Evolutionary conservation across 2,113 vertebrate species (phyloP).

Genomic region (Pavo muticus): DNA sequence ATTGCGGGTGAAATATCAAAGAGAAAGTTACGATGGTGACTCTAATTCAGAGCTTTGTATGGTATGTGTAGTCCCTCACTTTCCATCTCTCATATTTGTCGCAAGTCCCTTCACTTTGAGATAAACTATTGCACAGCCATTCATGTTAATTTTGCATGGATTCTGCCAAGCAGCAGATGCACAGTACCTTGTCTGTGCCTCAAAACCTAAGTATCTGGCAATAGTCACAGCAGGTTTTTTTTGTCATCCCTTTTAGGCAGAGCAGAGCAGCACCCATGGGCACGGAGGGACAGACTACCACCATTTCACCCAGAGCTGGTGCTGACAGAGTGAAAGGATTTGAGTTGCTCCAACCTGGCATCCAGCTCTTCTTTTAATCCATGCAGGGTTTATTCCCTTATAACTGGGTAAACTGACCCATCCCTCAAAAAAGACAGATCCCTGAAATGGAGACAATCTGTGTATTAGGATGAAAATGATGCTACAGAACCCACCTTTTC

Average conservation of each 20-base stretch:
- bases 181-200: background rate
- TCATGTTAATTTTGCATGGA: no score
- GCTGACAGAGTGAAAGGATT: background rate
- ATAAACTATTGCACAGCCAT: background rate
- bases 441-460: background rate
- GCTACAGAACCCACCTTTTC: background rate
- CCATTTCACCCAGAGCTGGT: background rate
- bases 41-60: background rate
- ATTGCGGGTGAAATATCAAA: background rate
- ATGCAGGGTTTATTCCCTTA: background rate
- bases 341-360: background rate
- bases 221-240: background rate
- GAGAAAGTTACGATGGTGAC: background rate
- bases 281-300: background rate
- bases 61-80: background rate
- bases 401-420: background rate
- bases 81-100: background rate
- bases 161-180: background rate
- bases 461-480: background rate
- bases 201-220: background rate
- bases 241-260: background rate
- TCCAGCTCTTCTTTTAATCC: background rate
- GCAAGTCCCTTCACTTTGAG: fast-evolving
- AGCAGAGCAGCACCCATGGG: background rate
- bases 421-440: background rate